A percentile compares a stretch with the other conserved stretches of the same genome.
phyloP scores from a whole-genome alignment of 2,888 invertebrate genomes.

The Dromius quadrimaculatus region DNA sequence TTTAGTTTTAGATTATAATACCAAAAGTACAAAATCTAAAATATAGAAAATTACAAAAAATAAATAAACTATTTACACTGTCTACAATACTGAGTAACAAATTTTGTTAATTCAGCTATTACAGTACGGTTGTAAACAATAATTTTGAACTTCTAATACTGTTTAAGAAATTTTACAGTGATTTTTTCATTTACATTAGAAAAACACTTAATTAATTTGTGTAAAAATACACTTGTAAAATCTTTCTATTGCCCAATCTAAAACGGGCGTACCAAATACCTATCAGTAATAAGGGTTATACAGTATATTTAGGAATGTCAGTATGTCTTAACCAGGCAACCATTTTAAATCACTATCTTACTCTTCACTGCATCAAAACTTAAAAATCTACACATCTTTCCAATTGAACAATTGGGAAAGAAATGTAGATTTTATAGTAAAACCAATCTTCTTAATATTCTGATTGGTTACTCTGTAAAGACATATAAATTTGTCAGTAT shows the following conservation, averaged over 20 bases:
- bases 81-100: conserved; percentile 41
- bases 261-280: conserved; percentile 36
- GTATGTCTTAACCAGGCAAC: conserved; percentile 31
- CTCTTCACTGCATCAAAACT: neutral
- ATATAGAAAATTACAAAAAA: conserved; percentile 7
- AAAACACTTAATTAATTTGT: conserved; percentile 31
- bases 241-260: conserved; percentile 41
- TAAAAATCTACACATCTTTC: conserved; percentile 8
- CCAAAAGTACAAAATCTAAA: conserved; percentile 2
- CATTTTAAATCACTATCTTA: conserved; percentile 29
- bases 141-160: conserved; percentile 25
- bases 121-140: conserved; percentile 20
- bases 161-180: conserved; percentile 16
- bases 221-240: conserved; percentile 35
- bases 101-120: conserved; percentile 6
- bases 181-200: conserved; percentile 23
- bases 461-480: conserved; percentile 22
- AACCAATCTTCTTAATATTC: neutral
- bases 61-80: conserved; percentile 36
- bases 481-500: conserved; percentile 25
- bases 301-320: conserved; percentile 31
- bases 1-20: conserved; percentile 10
- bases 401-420: neutral
- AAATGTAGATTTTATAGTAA: conserved; percentile 8
- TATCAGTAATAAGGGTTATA: conserved; percentile 31